Percentiles rank a stretch among this genome's conserved stretches.
Evolutionary conservation across 2,113 vertebrate species (phyloP).

Genomic region (Thamnaconus septentrionalis): DNA sequence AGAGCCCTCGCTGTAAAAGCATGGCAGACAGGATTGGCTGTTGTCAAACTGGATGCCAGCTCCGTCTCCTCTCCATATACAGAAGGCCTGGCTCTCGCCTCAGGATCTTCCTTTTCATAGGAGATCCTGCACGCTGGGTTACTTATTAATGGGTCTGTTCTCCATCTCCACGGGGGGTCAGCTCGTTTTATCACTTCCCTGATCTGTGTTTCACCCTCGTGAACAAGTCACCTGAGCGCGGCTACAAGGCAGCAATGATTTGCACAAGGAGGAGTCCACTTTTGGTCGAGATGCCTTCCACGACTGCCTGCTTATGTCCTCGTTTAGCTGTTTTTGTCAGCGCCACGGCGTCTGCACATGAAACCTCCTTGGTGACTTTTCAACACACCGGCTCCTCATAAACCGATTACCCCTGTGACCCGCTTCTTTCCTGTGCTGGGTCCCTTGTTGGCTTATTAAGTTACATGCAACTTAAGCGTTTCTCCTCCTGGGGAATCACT

Average conservation of each 20-base stretch:
- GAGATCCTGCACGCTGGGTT: no score
- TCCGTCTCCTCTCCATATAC: no score
- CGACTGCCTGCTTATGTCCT: neutral
- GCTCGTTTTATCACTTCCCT: no score
- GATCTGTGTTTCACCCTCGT: neutral
- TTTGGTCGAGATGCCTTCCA: neutral
- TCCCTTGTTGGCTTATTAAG: constrained; percentile 33
- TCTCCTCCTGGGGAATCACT: constrained; percentile 18
- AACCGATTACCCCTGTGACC: constrained; percentile 37
- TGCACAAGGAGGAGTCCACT: neutral
- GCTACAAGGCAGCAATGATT: constrained; percentile 1
- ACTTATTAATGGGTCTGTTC: no score
- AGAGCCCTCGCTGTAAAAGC: no score
- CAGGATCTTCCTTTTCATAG: no score
- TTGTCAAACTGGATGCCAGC: no score
- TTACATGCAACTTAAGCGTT: constrained; percentile 14
- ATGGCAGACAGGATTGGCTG: no score
- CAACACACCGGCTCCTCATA: constrained; percentile 31
- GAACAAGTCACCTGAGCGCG: constrained; percentile 8
- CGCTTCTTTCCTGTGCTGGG: constrained; percentile 14
- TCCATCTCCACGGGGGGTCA: no score
- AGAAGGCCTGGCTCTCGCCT: no score
- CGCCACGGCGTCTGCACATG: neutral
- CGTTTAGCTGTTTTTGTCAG: neutral
- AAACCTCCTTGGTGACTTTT: neutral